phyloP scores from a whole-genome alignment of 53 echinoderm and acorn worm genomes.

The Mesocentrotus franciscanus region DNA sequence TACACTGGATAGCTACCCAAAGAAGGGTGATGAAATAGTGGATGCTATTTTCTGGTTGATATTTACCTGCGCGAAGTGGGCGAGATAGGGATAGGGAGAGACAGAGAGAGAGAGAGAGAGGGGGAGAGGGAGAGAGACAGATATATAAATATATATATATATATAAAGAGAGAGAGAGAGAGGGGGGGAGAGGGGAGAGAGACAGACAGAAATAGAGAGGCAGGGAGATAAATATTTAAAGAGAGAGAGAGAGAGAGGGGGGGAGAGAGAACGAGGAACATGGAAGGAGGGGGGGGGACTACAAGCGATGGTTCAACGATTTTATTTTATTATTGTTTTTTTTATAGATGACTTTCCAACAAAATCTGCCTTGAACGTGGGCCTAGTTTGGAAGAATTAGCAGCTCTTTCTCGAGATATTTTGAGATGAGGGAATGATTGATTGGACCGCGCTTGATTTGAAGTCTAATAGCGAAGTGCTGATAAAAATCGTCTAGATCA shows the following conservation, averaged over 20 bases:
- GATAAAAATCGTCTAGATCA: constrained; percentile 44
- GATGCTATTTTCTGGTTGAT: neutral
- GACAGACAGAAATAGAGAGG: neutral
- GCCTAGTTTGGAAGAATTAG: constrained; percentile 41
- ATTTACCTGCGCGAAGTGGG: neutral
- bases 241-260: neutral
- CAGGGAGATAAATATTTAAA: neutral
- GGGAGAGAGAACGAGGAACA: neutral
- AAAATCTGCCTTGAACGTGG: neutral
- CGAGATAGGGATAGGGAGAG: neutral
- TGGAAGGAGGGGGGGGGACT: neutral
- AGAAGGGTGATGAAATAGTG: constrained; percentile 33
- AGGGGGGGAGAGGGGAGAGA: neutral
- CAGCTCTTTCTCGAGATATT: constrained; percentile 7
- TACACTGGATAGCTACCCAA: constrained; percentile 6
- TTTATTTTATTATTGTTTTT: too few species aligned
- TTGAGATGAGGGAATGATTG: constrained; percentile 9
- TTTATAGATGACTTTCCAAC: neutral
- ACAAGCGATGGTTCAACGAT: too few species aligned
- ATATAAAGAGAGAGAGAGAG: neutral
- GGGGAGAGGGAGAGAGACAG: neutral
- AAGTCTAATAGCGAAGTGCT: constrained; percentile 51
- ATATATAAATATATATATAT: neutral
- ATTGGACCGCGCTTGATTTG: constrained; percentile 24
- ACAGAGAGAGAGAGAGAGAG: neutral